Conservation (phyloP, 2,888 invertebrate genomes). For the Plusia festucae region DNA sequence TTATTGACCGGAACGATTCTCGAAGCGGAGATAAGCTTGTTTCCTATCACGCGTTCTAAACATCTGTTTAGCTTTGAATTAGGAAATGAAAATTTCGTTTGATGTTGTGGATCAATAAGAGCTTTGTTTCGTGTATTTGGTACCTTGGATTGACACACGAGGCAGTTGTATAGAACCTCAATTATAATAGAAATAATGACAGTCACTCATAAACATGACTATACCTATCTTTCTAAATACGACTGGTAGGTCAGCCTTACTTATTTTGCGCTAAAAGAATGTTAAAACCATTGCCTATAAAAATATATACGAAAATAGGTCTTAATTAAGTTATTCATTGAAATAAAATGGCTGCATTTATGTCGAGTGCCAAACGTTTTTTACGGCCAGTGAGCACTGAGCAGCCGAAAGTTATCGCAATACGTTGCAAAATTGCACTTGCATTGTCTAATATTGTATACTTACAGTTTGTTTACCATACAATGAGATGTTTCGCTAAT, state of each 20-base stretch:
- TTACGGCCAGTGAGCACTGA: slow-evolving; percentile 41
- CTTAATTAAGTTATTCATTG: background rate
- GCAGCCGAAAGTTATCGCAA: slow-evolving; percentile 65
- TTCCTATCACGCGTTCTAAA: slow-evolving; percentile 3
- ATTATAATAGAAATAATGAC: no score
- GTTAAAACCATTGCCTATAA: no score
- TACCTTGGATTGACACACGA: no score
- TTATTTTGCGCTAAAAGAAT: no score
- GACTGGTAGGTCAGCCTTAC: no score
- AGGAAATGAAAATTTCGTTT: background rate
- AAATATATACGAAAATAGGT: no score
- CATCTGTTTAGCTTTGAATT: background rate
- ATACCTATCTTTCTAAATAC: no score
- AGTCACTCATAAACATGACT: no score
- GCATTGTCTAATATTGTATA: slow-evolving; percentile 60
- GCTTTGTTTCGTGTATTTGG: no score
- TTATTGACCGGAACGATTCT: background rate
- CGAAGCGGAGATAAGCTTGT: background rate
- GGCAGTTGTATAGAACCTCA: no score
- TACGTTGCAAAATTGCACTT: slow-evolving; percentile 60
- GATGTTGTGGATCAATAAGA: background rate
- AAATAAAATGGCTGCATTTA: background rate
- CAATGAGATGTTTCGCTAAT: slow-evolving; percentile 73
- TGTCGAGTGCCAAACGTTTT: slow-evolving; percentile 19
- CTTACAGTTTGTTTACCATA: slow-evolving; percentile 76